Base-by-base conservation (phyloP, 2,797 vertebrate species). In the Aeoliscus strigatus region DNA sequence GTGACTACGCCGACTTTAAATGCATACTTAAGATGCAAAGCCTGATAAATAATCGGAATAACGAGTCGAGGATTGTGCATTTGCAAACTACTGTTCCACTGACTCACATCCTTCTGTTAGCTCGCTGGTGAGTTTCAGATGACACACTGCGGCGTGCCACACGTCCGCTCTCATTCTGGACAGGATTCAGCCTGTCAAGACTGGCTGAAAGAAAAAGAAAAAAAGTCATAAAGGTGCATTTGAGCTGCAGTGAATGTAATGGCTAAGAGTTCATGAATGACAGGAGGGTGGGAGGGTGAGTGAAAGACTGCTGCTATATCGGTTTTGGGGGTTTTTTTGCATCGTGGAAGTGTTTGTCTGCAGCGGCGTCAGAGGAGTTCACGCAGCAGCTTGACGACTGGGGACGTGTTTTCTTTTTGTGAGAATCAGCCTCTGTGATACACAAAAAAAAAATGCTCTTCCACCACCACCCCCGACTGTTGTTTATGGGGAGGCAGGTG, bases 401-500 rank as follows among this genome's bases (percentile, higher is more conserved):
- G 59, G 72, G 64, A 73, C 44, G 43, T 66, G 41, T 68, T 73
- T 69, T 66, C 57, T 70, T 66, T 57, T 39, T 70, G 58, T 63
- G 71, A 61, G 55, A 51, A 63, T 69, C 60, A 40, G 41, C 36
- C 27, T 46, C 39, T 60, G 53, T 51, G 50, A 72, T 63, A 51
- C 9, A 24, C 60, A 26, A 36, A 30, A 41, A 57, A 58, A 53
- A 65, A 62, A 60, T 50, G 62, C 29, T 66, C 43, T 60, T 63
- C 18, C 18, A 3, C 18, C 3, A 3, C 18, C 18, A 3, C 6
- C 18, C 18, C 48, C 56, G 57, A 52, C 68, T 63, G 60, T 71
- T 79, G 69, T 79, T 81, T 69, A 54, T 70, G 60, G 60, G 18
- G 51, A 74, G 62, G 35, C 37, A 65, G 55, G 68, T 75, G 74